Evolutionary conservation across 2,888 invertebrate genomes (phyloP), one percentile per base, ranked within the genome.

Genomic region (Aplocera efformata): DNA sequence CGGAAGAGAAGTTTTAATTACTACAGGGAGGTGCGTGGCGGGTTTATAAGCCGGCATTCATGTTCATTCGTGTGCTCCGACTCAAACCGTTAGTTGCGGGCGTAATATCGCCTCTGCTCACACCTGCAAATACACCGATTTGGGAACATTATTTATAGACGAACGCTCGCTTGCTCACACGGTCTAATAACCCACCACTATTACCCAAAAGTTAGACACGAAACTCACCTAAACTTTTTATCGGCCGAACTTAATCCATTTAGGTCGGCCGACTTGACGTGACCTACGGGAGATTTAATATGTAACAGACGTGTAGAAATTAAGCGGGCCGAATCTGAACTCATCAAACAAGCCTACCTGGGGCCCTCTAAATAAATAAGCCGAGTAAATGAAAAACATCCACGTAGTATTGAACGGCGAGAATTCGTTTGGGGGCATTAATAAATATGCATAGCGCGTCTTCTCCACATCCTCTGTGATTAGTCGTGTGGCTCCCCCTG

Each of bases 361-460:
- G 65, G 56, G 70, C 67, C 66, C 62, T 60, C 79, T 81, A 81
- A 82, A 83, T 82, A 86, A 88, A 85, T 85, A 83, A 78, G 66
- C 64, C 58, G 59, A 72, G 72, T 70, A 79, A 83, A 85, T 83
- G 83, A 88, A 86, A 86, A 86, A 86, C 83, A 79, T 66, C 73
- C 76, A 75, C 76, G 76, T 77, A 51, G 65, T 63, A 75, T 76
- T 70, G 79, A 78, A 76, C 76, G 67, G 77, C 78, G 82, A 74
- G 83, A 81, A 83, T 82, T 80, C 75, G 78, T 72, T 60, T 54
- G 74, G 78, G 73, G 74, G 75, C 67, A 68, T 77, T 81, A 78
- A 86, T 88, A 85, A 88, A 86, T 88, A 88, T 88, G 88, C 88
- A 86, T 84, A 80, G 78, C 83, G 79, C 85, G 86, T 86, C 82